Conservation (phyloP, 2,113 vertebrate species). For the Syrmaticus mikado region DNA sequence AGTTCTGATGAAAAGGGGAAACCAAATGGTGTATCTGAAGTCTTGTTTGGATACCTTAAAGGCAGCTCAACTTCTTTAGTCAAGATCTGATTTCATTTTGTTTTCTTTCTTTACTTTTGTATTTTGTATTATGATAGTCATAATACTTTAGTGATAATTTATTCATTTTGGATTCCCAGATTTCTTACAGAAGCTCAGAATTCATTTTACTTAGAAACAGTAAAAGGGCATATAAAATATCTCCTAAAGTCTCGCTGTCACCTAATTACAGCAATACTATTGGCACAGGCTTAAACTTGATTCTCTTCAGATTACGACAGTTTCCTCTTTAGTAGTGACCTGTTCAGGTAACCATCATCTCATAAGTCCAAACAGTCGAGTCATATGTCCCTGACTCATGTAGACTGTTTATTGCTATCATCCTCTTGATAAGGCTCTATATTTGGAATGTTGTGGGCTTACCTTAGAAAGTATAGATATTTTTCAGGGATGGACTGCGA, state of each 20-base stretch:
- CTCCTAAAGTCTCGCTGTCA: background rate
- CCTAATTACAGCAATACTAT: background rate
- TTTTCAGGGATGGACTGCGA: background rate
- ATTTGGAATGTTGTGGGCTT: background rate
- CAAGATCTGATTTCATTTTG: background rate
- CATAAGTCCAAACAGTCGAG: background rate
- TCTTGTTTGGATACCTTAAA: rapidly evolving
- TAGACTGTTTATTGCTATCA: background rate
- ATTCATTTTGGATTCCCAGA: background rate
- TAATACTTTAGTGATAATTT: background rate
- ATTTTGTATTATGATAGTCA: background rate
- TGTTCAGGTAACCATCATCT: background rate
- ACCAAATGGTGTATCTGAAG: background rate
- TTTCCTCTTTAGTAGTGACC: background rate
- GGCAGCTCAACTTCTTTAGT: background rate
- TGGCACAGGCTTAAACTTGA: background rate
- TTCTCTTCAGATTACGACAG: background rate
- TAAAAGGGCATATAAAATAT: background rate
- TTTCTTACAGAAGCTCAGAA: background rate
- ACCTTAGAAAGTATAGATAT: background rate
- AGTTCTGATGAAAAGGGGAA: background rate
- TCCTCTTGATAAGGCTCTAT: background rate
- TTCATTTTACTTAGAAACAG: background rate
- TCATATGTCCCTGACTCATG: background rate
- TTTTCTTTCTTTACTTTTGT: background rate